Evolutionary conservation across 2,113 vertebrate species (phyloP).

Genomic region (Cryptomyrus ogoouensis): DNA sequence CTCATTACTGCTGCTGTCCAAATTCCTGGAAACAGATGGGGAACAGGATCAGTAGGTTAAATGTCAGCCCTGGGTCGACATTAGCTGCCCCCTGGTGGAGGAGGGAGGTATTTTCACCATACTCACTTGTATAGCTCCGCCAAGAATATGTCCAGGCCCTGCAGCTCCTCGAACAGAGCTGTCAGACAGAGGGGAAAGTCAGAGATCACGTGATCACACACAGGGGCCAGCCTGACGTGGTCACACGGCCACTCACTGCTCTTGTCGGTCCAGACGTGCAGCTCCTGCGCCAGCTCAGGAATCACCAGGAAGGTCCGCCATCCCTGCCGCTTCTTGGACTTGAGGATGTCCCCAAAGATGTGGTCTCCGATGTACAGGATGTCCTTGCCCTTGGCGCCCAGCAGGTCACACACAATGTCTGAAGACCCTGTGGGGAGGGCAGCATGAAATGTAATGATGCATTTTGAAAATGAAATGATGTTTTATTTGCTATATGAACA

Average conservation of each 20-base stretch:
- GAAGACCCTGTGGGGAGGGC: conserved; percentile 74
- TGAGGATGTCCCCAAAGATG: conserved; percentile 97
- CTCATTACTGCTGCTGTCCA: conserved; percentile 98
- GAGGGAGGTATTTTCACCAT: conserved; percentile 19
- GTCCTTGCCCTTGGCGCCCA: conserved; percentile 95
- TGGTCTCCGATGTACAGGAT: conserved; percentile 98
- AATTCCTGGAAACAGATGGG: conserved; percentile 67
- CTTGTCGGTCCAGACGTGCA: conserved; percentile 98
- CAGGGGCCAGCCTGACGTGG: neutral
- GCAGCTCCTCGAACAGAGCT: conserved; percentile 96
- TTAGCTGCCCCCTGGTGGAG: neutral
- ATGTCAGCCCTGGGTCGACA: conserved; percentile 16
- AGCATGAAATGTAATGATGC: neutral
- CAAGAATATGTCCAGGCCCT: conserved; percentile 94
- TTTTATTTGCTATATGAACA: neutral
- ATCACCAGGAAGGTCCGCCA: conserved; percentile 98
- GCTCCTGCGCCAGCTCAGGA: conserved; percentile 91
- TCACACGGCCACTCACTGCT: conserved; percentile 67
- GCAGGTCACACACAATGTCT: conserved; percentile 89
- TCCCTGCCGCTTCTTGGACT: conserved; percentile 97
- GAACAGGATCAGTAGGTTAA: neutral
- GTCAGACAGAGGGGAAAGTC: conserved; percentile 38
- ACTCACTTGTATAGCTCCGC: conserved; percentile 98
- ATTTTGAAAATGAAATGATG: neutral
- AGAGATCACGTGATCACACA: neutral